These are phyloP conservation scores for Heteronetta atricapilla DNA, from an alignment of 2,113 vertebrate species.

Conservation along the genomic window DNA sequence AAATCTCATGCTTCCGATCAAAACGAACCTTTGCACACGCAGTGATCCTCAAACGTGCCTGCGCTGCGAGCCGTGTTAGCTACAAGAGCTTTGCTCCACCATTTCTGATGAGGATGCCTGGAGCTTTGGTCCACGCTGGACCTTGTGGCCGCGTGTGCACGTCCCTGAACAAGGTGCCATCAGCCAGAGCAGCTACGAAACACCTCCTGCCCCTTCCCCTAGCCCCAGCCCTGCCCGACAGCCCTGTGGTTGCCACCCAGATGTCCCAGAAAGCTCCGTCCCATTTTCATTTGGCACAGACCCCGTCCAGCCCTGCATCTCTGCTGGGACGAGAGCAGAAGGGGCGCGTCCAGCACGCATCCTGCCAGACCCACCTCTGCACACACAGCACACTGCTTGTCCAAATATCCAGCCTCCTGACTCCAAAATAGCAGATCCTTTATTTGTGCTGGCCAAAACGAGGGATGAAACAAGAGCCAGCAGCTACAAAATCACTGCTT, in stretches of 20 bases:
- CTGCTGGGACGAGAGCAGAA: neutral
- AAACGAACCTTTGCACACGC: neutral
- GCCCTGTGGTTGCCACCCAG: neutral
- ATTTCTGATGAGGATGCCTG: fast-evolving
- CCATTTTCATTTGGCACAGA: fast-evolving
- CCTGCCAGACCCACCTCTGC: neutral
- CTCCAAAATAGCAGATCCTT: neutral
- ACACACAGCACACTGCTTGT: neutral
- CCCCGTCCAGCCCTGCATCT: neutral
- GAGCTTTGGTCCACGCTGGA: neutral
- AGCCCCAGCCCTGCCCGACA: neutral
- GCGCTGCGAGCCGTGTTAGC: neutral
- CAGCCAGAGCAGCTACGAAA: neutral
- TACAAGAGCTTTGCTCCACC: neutral
- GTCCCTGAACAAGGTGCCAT: neutral
- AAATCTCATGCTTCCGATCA: neutral
- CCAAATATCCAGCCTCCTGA: neutral
- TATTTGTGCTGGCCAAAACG: neutral
- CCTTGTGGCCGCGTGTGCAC: neutral
- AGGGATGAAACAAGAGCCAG: neutral
- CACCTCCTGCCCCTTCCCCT: neutral
- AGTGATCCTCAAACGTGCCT: neutral
- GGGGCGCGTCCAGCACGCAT: fast-evolving
- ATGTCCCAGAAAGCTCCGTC: neutral
- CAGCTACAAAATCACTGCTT: neutral